These are phyloP conservation scores for Crotalus adamanteus DNA, from an alignment of 2,797 vertebrate species.

Conservation along the genomic window DNA sequence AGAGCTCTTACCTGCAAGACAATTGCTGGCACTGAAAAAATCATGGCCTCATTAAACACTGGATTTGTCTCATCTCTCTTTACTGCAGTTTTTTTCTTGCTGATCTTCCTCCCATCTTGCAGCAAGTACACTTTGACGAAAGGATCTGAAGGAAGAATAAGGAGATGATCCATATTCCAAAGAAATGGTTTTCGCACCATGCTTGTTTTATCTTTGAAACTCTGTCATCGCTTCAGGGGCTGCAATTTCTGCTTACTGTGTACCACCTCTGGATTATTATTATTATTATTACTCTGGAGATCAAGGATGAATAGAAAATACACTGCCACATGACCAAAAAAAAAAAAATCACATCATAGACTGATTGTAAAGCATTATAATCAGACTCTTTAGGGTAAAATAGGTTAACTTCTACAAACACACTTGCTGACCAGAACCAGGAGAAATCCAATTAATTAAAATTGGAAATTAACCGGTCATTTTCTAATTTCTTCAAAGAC, in stretches of 20 bases:
- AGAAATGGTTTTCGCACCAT: neutral
- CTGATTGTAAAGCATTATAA: neutral
- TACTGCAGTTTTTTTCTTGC: constrained; percentile 95
- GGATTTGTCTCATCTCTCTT: constrained; percentile 94
- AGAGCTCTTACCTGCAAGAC: constrained; percentile 85
- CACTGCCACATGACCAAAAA: neutral
- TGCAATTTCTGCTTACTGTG: neutral
- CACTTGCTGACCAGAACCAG: neutral
- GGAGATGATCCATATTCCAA: too few relatives aligned
- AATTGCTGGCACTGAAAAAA: constrained; percentile 93
- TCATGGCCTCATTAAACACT: constrained; percentile 98
- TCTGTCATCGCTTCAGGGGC: neutral
- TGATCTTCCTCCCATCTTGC: constrained; percentile 96
- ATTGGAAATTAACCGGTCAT: neutral
- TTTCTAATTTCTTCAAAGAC: neutral
- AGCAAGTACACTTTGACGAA: constrained; percentile 98
- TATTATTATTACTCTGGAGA: neutral
- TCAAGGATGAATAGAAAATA: neutral
- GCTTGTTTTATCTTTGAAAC: neutral
- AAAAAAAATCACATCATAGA: neutral
- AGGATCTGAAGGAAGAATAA: constrained; percentile 76
- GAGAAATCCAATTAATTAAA: constrained; percentile 21
- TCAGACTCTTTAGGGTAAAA: neutral
- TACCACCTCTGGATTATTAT: neutral
- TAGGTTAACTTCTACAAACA: neutral